Percentiles rank a stretch among this genome's conserved stretches.
These are phyloP conservation scores for Hemiprocne comata DNA, from an alignment of 2,113 vertebrate species.

Conservation along the genomic window DNA sequence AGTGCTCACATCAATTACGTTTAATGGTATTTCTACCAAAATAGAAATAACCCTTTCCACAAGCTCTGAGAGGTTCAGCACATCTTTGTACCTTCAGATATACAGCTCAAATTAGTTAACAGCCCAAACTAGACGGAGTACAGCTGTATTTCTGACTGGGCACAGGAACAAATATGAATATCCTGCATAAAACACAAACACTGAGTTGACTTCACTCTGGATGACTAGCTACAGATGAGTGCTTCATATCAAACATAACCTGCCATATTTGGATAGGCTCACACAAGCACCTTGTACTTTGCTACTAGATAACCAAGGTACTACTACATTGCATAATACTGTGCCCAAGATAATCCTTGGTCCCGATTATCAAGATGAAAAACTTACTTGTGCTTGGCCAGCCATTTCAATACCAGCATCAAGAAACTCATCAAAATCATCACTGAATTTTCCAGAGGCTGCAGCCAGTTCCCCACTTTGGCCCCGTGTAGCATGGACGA, in stretches of 20 bases:
- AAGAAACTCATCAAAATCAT: constrained; percentile 97
- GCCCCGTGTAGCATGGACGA: constrained; percentile 94
- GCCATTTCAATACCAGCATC: constrained; percentile 99
- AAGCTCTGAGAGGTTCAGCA: neutral
- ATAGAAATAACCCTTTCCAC: neutral
- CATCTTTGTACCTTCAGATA: neutral
- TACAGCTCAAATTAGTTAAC: neutral
- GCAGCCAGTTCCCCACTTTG: constrained; percentile 92
- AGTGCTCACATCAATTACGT: neutral
- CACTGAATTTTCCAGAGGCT: constrained; percentile 96
- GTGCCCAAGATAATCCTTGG: neutral
- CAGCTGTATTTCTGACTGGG: accelerated
- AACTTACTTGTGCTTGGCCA: constrained; percentile 92
- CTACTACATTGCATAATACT: neutral
- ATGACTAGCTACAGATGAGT: neutral
- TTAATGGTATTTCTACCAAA: neutral
- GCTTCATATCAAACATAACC: neutral
- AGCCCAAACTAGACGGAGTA: neutral
- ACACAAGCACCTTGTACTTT: neutral
- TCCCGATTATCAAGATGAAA: neutral
- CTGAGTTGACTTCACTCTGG: neutral
- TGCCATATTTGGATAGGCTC: neutral
- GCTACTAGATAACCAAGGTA: neutral
- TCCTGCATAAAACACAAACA: neutral
- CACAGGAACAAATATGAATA: neutral